Base-by-base conservation (phyloP, 2,797 vertebrate genomes). In the Chaetophractus vellerosus region DNA sequence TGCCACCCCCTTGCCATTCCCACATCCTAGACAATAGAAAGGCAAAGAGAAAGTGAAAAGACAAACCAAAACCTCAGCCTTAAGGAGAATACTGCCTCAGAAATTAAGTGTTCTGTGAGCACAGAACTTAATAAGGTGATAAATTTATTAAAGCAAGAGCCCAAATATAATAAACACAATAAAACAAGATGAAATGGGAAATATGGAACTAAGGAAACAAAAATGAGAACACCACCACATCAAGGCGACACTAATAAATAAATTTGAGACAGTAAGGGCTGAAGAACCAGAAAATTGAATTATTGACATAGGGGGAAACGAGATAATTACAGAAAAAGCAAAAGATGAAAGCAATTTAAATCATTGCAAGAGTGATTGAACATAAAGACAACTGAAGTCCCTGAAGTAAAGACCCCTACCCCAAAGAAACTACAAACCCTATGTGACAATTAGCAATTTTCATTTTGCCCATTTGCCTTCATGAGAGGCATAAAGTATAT, bases 121-220 rank as follows among this genome's bases (percentile, higher is more conserved):
- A 23, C 9, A 74, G 21, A 82, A 78, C 5, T 74, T 91, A 55
- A 64, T 76, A 57, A 90, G 12, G 66, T 38, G 28, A 38, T 87
- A 76, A 55, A 48, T 76, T n/a, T 86, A 52, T 96, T 95, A 92
- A 82, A 75, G 21, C 2, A 79, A 72, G 45, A 95, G 4, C n/a
- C 88, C n/a, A 74, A 24, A 72, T 38, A 79, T 90, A 57, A 33
- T 59, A 78, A 45, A 87, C 33, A 74, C 50, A 90, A 36, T 94
- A 81, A 94, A 92, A 64, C 61, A 28, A 90, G 76, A 31, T 82
- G 36, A 85, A 79, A 68, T 80, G 4, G 75, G n/a, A 88, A 94
- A 82, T 64, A 55, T 1, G 31, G 36, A 92, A n/a, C 55, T 82
- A 82, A 88, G 80, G 45, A n/a, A 68, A 79, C 52, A 69, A 85